A percentile compares a stretch with the other conserved stretches of the same genome.
These are phyloP conservation scores for Pseudonaja textilis DNA, from an alignment of 2,113 vertebrate species.

Conservation along the genomic window DNA sequence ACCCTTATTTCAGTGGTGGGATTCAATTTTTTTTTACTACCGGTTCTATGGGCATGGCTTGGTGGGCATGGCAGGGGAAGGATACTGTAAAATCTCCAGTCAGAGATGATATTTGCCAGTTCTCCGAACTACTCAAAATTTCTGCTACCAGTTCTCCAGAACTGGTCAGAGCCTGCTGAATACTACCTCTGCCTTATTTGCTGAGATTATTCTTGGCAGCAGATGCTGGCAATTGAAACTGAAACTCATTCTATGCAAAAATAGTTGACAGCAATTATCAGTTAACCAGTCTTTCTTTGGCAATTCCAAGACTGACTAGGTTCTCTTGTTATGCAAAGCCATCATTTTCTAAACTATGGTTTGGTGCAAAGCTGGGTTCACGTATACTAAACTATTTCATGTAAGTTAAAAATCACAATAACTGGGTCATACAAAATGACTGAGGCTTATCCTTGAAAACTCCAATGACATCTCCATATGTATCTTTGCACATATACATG, in stretches of 20 bases:
- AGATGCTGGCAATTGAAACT: background rate
- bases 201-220: background rate
- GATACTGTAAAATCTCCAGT: no score
- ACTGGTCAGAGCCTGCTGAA: no score
- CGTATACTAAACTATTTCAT: background rate
- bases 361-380: background rate
- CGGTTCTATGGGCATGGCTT: no score
- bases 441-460: background rate
- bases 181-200: background rate
- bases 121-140: no score
- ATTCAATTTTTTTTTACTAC: no score
- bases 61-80: no score
- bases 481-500: background rate
- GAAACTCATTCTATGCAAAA: background rate
- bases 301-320: background rate
- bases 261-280: background rate
- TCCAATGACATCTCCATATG: background rate
- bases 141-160: no score
- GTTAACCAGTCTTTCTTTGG: background rate
- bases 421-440: background rate
- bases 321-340: background rate
- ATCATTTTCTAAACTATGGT: background rate
- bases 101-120: no score
- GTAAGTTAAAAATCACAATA: background rate
- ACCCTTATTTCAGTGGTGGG: background rate